Evolutionary conservation across 2,888 invertebrate genomes (phyloP).

Genomic region (Standfussiana lucernea): DNA sequence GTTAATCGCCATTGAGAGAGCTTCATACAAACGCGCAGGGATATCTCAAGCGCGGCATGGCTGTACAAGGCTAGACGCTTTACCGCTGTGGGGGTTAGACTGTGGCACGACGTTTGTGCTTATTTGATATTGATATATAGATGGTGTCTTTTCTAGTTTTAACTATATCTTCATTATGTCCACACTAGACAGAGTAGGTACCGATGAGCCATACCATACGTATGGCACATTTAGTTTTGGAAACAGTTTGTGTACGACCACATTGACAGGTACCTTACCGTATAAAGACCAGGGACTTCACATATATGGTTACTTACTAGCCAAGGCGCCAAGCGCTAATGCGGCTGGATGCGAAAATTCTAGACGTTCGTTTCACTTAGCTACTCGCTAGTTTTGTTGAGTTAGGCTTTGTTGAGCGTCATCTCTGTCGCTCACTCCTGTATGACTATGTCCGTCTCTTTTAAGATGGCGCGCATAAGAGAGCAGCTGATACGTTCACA

Average conservation of each 20-base stretch:
- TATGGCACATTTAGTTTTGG: neutral
- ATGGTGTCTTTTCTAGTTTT: neutral
- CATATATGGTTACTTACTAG: neutral
- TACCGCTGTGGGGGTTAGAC: too few species aligned
- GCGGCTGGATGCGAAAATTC: neutral
- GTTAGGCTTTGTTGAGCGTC: neutral
- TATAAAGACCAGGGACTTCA: neutral
- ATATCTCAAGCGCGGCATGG: too few species aligned
- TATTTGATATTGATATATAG: too few species aligned
- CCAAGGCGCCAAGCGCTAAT: neutral
- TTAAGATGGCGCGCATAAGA: constrained; percentile 72
- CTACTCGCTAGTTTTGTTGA: neutral
- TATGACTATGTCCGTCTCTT: constrained; percentile 14
- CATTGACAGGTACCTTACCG: neutral
- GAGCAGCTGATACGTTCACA: constrained; percentile 70
- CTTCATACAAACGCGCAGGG: neutral
- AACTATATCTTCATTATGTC: neutral
- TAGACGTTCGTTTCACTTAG: neutral
- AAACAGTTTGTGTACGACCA: neutral
- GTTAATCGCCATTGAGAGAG: neutral
- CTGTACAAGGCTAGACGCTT: neutral
- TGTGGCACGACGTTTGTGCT: too few species aligned
- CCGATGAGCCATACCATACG: neutral
- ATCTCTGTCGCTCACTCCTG: neutral
- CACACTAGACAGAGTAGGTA: neutral